Base-by-base conservation (phyloP, 1,140 invertebrate species). In the Microplitis mediator region DNA sequence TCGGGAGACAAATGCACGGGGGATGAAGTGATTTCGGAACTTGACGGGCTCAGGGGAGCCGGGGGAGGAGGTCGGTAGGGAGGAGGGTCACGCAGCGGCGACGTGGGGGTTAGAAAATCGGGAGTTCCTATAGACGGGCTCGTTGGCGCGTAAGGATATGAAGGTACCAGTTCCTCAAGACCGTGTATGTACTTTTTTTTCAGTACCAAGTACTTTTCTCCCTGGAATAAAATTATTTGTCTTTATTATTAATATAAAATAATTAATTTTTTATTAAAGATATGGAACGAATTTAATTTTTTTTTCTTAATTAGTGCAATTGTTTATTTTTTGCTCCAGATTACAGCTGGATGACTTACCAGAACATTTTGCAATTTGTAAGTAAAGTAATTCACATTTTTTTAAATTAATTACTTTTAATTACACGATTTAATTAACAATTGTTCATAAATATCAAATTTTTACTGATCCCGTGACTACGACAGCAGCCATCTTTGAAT, bases 181-280 rank as follows among this genome's bases (percentile, higher is more conserved):
- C 75, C 87, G 80, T 78, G 80, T 78, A 89, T 83, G 77, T 92
- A 95, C 81, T 92, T 94, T 80, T 91, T 92, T 83, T 95, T 94
- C 6, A 97, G 85, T 54, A 95, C 92, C 54, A 97, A 84, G 86
- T 92, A 95, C 83, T 96, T 97, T 80, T 95, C 93, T 71, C 93
- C 93, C 85, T 90, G 75, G 61, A 81, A 75, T 50, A 78, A 81
- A 58, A 76, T 64, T 77, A 61, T 62, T 74, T 58, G 32, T 61
- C 11, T 13, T 39, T n/a, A n/a, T 60, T 6, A 65, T 63, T 11
- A 71, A 63, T 50, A n/a, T n/a, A n/a, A n/a, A 4, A 23, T 51
- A 50, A 51, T 32, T 9, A 34, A 4, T 23, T 63, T 23, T 69
- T 58, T 35, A 58, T 56, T 1, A 1, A 56, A 23, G 0, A 23